Base-by-base conservation (phyloP, 2,888 invertebrate genomes). In the Xanthorhoe spadicearia region DNA sequence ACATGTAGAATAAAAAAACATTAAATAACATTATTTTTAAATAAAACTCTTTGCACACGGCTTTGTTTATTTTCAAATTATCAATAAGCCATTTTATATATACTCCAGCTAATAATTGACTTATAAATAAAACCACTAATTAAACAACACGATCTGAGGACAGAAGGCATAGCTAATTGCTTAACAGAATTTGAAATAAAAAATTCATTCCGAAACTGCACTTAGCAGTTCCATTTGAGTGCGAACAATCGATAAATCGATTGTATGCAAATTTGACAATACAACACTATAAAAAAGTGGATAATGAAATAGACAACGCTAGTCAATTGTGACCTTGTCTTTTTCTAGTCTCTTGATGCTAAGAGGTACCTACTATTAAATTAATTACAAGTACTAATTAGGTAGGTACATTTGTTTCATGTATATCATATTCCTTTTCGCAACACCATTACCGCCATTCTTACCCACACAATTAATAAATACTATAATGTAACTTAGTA, bases 221-320 rank as follows among this genome's bases (percentile, higher is more conserved):
- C 13, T 43, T 43, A 13, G n/a, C 10, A 13, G 4, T 17, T n/a
- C 53, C 49, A 54, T 50, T 57, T n/a, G 17, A 38, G 43, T 49
- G 48, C 35, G 32, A 64, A 75, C 71, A 73, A 75, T 75, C 72
- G 63, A 75, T 80, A 75, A n/a, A 76, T 78, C 79, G 77, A 78
- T 77, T 74, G 61, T 74, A 78, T 80, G 76, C 70, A 75, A 80
- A 80, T 75, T 58, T 64, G 50, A 63, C 54, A 43, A 53, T 13
- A 52, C 61, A 59, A 35, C 67, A 49, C 67, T 64, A 65, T 23
- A 46, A 61, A 61, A 61, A 61, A 61, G 38, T 43, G 1, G 17
- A 48, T 48, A 17, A 17, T 13, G 4, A 17, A 48, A 15, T 46
- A 15, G 10, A 15, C 46, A 46, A 46, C 8, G 46, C 15, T 2